Base-by-base conservation (phyloP, 64 coral and sea anemone genomes). In the Pocillopora verrucosa region DNA sequence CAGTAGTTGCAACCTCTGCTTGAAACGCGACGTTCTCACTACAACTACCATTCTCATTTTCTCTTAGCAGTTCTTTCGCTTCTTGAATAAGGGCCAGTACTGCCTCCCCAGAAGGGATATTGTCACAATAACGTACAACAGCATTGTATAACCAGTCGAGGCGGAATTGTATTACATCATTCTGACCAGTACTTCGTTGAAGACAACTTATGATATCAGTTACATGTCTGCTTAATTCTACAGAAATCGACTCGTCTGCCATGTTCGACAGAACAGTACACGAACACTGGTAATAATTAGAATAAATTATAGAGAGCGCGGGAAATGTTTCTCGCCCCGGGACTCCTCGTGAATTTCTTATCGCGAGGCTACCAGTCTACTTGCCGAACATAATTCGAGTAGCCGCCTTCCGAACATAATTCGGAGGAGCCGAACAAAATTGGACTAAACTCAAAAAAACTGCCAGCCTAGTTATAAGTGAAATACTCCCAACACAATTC, bases 1-100 rank as follows among this genome's bases (percentile, higher is more conserved):
- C 61, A 89, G 87, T 56, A 69, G 22, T 22, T 63, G 76, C 30
- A 58, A 51, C 38, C 16, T 68, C 75, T 65, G 87, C 65, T 68
- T 79, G 37, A 61, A 56, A 79, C n/a, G 75, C 65, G 36, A 15
- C 37, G 36, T 26, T 89, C 17, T 78, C 10, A 80, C 36, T 79
- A 36, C 13, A 34, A 89, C 57, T 4, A 12, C 62, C 78, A 61
- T 58, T 26, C 62, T 80, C 58, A 61, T 59, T 60, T 62, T 80
- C 2, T 61, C 78, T 34, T 2, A 30, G n/a, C 24, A 61, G 78
- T 61, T 60, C 78, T 30, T 20, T 62, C 22, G 78, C 57, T 80
- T 61, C 58, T 34, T 80, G 78, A 80, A 30, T 34, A 26, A 80
- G 24, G 58, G 11, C 56, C 78, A 80, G 30, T 34, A 62, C 78